These are phyloP conservation scores for Petroica traversi DNA, from an alignment of 2,113 vertebrate genomes.

Conservation along the genomic window DNA sequence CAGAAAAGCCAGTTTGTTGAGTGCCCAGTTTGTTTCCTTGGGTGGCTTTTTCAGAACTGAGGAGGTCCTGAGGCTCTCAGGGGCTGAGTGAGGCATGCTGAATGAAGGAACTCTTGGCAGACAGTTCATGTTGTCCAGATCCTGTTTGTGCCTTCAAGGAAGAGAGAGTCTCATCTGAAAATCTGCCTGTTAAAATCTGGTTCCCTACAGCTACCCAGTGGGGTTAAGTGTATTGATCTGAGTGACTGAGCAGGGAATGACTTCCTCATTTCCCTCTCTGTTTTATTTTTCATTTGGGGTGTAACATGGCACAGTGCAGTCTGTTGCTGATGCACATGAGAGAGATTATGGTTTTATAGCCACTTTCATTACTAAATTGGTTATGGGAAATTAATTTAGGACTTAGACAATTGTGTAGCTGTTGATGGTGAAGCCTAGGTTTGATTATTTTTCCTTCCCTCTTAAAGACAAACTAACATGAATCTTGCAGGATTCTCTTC, in stretches of 20 bases:
- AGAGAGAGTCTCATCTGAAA: background rate
- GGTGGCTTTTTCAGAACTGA: background rate
- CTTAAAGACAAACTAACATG: background rate
- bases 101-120: background rate
- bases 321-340: constrained; percentile 43
- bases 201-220: background rate
- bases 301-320: background rate
- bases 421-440: background rate
- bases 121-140: background rate
- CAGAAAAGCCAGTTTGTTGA: background rate
- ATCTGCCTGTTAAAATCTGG: background rate
- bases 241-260: constrained; percentile 27
- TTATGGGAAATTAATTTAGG: constrained; percentile 53
- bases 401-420: constrained; percentile 2
- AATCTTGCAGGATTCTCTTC: background rate
- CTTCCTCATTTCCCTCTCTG: background rate
- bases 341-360: constrained; percentile 34
- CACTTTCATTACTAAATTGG: constrained; percentile 27
- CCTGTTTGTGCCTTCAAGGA: background rate
- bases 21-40: background rate
- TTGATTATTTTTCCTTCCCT: background rate
- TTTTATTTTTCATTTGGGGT: constrained; percentile 50
- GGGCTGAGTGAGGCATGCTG: background rate
- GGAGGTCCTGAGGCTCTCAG: background rate
- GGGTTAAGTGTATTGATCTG: constrained; percentile 21